A percentile compares a stretch with the other conserved stretches of the same genome.
These are phyloP conservation scores for Cavia porcellus DNA, from an alignment of 2,113 vertebrate genomes.

Conservation along the genomic window DNA sequence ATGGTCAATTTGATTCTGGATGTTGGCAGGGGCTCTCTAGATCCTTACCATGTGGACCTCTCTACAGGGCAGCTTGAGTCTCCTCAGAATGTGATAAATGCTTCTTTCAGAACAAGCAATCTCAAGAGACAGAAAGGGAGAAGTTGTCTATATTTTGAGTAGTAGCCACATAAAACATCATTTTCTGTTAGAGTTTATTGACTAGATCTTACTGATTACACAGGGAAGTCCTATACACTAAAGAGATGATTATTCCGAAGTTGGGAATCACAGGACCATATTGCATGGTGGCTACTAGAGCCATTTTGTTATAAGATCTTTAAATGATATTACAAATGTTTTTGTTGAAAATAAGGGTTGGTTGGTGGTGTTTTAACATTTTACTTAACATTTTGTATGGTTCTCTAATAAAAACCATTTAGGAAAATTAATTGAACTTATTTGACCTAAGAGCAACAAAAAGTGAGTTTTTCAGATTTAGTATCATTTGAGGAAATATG, in stretches of 20 bases:
- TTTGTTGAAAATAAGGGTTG: not conserved
- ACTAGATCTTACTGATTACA: not conserved
- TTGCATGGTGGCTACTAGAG: not conserved
- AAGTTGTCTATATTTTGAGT: not conserved
- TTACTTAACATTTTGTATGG: not conserved
- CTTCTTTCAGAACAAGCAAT: not conserved
- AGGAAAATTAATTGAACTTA: not conserved
- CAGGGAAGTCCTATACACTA: not conserved
- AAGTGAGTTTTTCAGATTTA: constrained; percentile 31
- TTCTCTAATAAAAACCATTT: not conserved
- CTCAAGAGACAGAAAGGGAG: not conserved
- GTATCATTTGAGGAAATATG: not conserved
- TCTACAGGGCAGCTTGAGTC: not conserved
- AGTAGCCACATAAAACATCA: not conserved
- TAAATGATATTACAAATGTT: not conserved
- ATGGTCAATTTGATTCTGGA: not conserved
- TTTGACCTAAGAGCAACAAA: not conserved
- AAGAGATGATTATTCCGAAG: not conserved
- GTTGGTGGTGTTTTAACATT: not conserved
- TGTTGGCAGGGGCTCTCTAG: not conserved
- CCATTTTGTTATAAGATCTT: constrained; percentile 33
- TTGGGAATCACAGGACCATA: not conserved
- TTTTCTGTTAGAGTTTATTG: not conserved
- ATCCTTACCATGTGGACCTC: not conserved
- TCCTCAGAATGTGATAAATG: not conserved